phyloP scores from a whole-genome alignment of 2,888 invertebrate species.

The Smittia aterrima region DNA sequence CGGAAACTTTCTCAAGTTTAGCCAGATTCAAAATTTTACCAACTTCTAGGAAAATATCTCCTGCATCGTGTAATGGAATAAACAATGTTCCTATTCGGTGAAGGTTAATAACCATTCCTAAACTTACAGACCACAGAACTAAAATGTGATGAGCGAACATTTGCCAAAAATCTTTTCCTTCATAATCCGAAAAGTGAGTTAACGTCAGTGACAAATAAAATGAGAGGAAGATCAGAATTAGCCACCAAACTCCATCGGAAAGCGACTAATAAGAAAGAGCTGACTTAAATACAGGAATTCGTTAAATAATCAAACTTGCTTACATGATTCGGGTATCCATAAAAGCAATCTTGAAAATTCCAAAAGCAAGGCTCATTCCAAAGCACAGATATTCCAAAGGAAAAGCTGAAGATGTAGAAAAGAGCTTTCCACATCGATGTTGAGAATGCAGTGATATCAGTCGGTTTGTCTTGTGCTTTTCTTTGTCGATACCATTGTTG shows the following conservation, averaged over 20 bases:
- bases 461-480: slow-evolving; percentile 81
- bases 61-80: slow-evolving; percentile 80
- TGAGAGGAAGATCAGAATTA: slow-evolving; percentile 91
- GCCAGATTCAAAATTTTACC: slow-evolving; percentile 95
- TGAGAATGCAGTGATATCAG: slow-evolving; percentile 84
- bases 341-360: slow-evolving; percentile 85
- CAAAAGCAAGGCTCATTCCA: slow-evolving; percentile 94
- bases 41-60: slow-evolving; percentile 82
- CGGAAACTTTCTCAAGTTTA: slow-evolving; percentile 82
- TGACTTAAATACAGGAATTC: neutral
- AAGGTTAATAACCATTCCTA: slow-evolving; percentile 94
- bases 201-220: slow-evolving; percentile 94
- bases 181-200: slow-evolving; percentile 91
- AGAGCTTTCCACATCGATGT: slow-evolving; percentile 88
- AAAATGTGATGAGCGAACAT: slow-evolving; percentile 98
- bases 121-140: slow-evolving; percentile 82
- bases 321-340: slow-evolving; percentile 74
- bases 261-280: slow-evolving; percentile 62
- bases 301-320: slow-evolving; percentile 44
- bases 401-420: slow-evolving; percentile 79
- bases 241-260: slow-evolving; percentile 86
- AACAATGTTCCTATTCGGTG: slow-evolving; percentile 89
- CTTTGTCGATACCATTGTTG: slow-evolving; percentile 88
- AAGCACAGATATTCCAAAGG: slow-evolving; percentile 74
- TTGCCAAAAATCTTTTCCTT: slow-evolving; percentile 94